phyloP scores from a whole-genome alignment of 2,888 invertebrate species.

The Campaea margaritaria region DNA sequence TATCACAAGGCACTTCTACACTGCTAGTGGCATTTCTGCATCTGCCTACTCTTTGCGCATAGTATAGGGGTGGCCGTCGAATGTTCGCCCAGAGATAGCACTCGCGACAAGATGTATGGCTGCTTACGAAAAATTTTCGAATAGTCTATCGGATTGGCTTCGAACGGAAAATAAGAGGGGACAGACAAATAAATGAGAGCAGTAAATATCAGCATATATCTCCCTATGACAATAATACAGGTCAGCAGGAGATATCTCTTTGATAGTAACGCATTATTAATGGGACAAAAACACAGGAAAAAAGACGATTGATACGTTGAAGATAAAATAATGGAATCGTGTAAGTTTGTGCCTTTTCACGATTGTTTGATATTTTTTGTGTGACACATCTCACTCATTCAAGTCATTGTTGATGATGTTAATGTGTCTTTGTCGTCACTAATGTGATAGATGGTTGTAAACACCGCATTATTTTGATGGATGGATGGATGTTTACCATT shows the following conservation, averaged over 20 bases:
- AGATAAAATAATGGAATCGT: constrained; percentile 71
- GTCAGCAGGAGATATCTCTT: constrained; percentile 83
- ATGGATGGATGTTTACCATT: neutral
- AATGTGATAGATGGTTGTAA: constrained; percentile 14
- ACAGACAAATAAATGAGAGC: constrained; percentile 82
- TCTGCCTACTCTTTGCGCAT: constrained; percentile 55
- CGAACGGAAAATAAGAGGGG: constrained; percentile 85
- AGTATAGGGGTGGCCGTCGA: constrained; percentile 80
- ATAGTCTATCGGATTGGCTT: constrained; percentile 83
- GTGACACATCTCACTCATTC: neutral
- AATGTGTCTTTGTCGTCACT: constrained; percentile 13
- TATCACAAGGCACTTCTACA: too few relatives aligned
- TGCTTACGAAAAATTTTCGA: constrained; percentile 85
- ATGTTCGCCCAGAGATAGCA: constrained; percentile 84
- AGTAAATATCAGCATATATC: constrained; percentile 83
- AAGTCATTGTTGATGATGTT: constrained; percentile 7
- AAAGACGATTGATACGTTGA: constrained; percentile 69
- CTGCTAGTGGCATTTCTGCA: constrained; percentile 12
- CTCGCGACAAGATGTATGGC: constrained; percentile 83
- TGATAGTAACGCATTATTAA: constrained; percentile 81
- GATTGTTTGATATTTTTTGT: constrained; percentile 36
- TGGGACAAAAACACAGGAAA: constrained; percentile 82
- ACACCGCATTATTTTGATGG: constrained; percentile 15
- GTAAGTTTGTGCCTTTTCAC: constrained; percentile 59
- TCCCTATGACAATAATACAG: constrained; percentile 85